Conservation (phyloP, 2,797 vertebrate genomes). For the Ceryle rudis region DNA sequence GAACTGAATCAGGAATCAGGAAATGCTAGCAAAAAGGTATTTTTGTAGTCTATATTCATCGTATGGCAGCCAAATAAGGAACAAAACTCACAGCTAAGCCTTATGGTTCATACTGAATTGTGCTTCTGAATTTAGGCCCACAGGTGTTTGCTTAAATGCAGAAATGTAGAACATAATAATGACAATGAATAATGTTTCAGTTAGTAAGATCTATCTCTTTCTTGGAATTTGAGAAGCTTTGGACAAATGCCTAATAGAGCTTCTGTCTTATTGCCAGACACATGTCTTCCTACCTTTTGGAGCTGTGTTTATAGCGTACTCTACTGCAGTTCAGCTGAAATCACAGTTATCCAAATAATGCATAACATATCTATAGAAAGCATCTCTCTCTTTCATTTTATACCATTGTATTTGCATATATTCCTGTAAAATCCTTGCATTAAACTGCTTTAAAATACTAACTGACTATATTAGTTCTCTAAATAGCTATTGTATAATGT, state of each 20-base stretch:
- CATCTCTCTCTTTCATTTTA: not conserved
- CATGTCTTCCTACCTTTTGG: conserved; percentile 5
- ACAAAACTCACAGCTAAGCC: not conserved
- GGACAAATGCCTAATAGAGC: not conserved
- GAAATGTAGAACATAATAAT: not conserved
- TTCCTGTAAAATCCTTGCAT: not conserved
- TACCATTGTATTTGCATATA: not conserved
- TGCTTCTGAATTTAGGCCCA: not conserved
- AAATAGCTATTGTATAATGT: not conserved
- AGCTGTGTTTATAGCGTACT: accelerated
- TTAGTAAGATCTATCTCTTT: not conserved
- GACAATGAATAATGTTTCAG: not conserved
- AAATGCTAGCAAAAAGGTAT: not conserved
- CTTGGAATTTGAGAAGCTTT: not conserved
- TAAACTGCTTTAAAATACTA: not conserved
- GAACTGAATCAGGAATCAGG: not conserved
- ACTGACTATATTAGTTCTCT: not conserved
- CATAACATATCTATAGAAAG: not conserved
- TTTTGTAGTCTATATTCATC: not conserved
- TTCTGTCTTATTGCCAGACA: not conserved
- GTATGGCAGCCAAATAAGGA: not conserved
- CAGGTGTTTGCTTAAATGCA: not conserved
- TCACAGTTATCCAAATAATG: not conserved
- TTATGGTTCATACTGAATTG: not conserved
- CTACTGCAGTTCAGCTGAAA: not conserved